These are phyloP conservation scores for Fistularia commersonii DNA, from an alignment of 2,797 vertebrate species.

Conservation along the genomic window DNA sequence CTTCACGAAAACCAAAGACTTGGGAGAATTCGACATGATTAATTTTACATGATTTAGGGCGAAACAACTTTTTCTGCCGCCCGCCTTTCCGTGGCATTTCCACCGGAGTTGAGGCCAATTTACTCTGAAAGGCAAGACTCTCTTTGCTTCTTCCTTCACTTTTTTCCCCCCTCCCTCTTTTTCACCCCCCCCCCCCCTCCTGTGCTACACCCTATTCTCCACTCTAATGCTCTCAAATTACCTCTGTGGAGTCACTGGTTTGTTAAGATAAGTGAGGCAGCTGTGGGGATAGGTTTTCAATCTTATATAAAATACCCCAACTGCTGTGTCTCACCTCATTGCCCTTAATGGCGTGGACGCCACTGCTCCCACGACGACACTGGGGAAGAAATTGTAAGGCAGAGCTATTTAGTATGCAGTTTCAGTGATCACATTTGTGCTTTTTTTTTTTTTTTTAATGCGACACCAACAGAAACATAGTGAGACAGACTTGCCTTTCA, in stretches of 20 bases:
- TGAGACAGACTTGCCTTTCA: too few relatives aligned
- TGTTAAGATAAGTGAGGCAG: constrained; percentile 74
- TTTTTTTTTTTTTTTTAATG: too few relatives aligned
- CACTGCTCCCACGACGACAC: constrained; percentile 30
- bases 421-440: too few relatives aligned
- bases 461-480: constrained; percentile 29
- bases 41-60: constrained; percentile 2
- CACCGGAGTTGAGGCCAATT: constrained; percentile 39
- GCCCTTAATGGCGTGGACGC: constrained; percentile 45
- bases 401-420: constrained; percentile 4
- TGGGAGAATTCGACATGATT: background rate
- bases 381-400: constrained; percentile 29
- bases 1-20: constrained; percentile 3
- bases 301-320: constrained; percentile 71
- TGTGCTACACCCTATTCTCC: constrained; percentile 59
- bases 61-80: background rate
- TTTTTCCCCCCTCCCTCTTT: constrained; percentile 4
- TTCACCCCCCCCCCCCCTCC: constrained; percentile 30
- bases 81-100: constrained; percentile 19
- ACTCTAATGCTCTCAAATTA: constrained; percentile 72
- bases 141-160: constrained; percentile 21
- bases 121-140: constrained; percentile 36
- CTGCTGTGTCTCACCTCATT: constrained; percentile 64
- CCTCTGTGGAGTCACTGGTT: constrained; percentile 67
- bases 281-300: constrained; percentile 62